These are phyloP conservation scores for Archivesica marissinica DNA, from an alignment of 1,140 invertebrate species.

Conservation along the genomic window DNA sequence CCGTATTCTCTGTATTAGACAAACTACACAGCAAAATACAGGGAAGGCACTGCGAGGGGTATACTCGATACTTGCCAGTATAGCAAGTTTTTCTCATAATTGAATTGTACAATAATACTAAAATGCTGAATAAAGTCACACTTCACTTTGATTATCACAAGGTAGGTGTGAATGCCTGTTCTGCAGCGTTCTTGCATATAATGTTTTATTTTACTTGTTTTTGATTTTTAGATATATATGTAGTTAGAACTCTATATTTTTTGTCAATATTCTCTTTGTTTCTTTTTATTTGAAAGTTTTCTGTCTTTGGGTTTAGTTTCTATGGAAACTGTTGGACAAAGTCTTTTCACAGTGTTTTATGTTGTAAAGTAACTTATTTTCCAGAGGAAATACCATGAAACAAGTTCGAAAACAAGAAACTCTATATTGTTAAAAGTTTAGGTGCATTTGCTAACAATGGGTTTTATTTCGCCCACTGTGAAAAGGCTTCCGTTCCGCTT, in stretches of 20 bases:
- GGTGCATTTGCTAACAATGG: not conserved
- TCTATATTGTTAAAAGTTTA: not conserved
- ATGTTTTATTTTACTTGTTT: not conserved
- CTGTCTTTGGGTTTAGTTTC: constrained; percentile 21
- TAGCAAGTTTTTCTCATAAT: no score
- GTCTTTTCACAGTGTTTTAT: constrained; percentile 63
- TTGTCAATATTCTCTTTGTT: constrained; percentile 11
- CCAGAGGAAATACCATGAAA: constrained; percentile 62
- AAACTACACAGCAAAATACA: no score
- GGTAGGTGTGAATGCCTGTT: not conserved
- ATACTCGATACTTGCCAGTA: no score
- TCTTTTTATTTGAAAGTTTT: constrained; percentile 15
- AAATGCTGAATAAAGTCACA: not conserved
- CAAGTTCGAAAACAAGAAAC: not conserved
- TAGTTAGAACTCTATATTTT: constrained; percentile 13
- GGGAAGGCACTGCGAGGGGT: no score
- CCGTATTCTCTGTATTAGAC: no score
- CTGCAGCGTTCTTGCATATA: not conserved
- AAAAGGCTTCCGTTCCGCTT: constrained; percentile 47
- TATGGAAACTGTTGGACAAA: constrained; percentile 46
- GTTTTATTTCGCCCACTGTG: constrained; percentile 55
- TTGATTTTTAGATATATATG: not conserved
- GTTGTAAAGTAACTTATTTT: constrained; percentile 47
- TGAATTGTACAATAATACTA: not conserved
- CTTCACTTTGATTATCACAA: no score